These are phyloP conservation scores for Brachionus manjavacas DNA, from an alignment of 1,140 invertebrate species.

Conservation along the genomic window DNA sequence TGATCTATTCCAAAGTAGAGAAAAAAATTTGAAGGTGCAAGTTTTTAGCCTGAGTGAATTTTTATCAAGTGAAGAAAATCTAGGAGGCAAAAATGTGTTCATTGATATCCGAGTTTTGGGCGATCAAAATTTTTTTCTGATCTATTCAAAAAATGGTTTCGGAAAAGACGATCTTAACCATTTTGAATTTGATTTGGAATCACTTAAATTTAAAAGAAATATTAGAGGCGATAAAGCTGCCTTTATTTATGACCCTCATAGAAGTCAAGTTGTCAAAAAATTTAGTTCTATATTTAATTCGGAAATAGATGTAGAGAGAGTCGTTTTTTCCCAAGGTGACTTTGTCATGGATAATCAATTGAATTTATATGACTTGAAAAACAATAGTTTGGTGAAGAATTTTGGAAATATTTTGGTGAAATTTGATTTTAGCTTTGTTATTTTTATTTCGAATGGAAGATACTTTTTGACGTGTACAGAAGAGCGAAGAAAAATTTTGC, in stretches of 20 bases:
- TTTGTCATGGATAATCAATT: conserved; percentile 5
- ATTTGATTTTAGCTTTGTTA: conserved; percentile 9
- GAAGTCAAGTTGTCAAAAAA: not conserved
- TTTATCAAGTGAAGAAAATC: not conserved
- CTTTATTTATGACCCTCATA: not conserved
- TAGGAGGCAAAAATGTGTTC: not conserved
- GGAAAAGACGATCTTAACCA: not conserved
- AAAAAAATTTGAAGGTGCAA: conserved; percentile 8
- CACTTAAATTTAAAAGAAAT: not conserved
- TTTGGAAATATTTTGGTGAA: not conserved
- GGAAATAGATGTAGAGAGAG: not conserved
- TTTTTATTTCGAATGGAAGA: conserved; percentile 19
- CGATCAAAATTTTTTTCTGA: not conserved
- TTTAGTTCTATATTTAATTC: not conserved
- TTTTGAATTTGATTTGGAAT: not conserved
- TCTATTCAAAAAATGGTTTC: conserved; percentile 8
- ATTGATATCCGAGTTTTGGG: not conserved
- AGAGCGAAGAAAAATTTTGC: not conserved
- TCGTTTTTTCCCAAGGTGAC: not conserved
- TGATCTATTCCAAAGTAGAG: conserved; percentile 7
- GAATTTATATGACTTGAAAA: conserved; percentile 15
- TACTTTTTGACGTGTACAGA: not conserved
- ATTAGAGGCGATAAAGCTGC: not conserved
- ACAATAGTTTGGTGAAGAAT: not conserved
- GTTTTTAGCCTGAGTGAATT: conserved; percentile 16